Base-by-base conservation (phyloP, 1,140 invertebrate genomes). In the Cherax quadricarinatus region DNA sequence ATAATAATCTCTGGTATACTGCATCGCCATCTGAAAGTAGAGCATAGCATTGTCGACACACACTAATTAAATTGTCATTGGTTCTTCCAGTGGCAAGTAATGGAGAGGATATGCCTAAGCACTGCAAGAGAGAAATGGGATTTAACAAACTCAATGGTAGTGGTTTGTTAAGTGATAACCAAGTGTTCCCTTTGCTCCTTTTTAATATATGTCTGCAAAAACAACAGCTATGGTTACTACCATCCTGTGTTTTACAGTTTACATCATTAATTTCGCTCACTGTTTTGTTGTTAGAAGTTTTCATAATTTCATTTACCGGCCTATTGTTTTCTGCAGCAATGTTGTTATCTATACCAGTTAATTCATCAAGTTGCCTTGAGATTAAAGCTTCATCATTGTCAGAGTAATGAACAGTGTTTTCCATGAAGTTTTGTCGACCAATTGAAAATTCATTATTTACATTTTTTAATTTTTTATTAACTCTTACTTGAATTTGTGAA, bases 91-190 rank as follows among this genome's bases (percentile, higher is more conserved):
- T 30, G 14, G 78, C 51, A 10, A n/a, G 75, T 18, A 49, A 57
- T 10, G 82, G 82, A 57, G 53, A 30, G 21, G 51, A 10, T 30
- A 78, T 70, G 66, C 86, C 78, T 53, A 88, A 10, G 78, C 75
- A 80, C 53, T 88, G 73, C 75, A 88, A 53, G 12, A 88, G 78
- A 48, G 75, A 80, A 18, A 80, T 18, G 7, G 78, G 16, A 21
- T 62, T 30, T 48, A 88, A 53, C 73, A 62, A 80, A 62, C 86
- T 88, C 16, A n/a, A 70, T 24, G 86, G 86, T 9, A 88, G 86
- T 21, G 78, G 75, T 41, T 57, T 57, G 16, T 62, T 62, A 7
- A 80, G 24, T 53, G 75, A 14, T 21, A 88, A 2, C 4, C 49
- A 18, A 21, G 78, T 81, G 24, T 60, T 41, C 53, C 24, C 57